phyloP scores from a whole-genome alignment of 2,888 invertebrate species.

The Drosophila anceps region DNA sequence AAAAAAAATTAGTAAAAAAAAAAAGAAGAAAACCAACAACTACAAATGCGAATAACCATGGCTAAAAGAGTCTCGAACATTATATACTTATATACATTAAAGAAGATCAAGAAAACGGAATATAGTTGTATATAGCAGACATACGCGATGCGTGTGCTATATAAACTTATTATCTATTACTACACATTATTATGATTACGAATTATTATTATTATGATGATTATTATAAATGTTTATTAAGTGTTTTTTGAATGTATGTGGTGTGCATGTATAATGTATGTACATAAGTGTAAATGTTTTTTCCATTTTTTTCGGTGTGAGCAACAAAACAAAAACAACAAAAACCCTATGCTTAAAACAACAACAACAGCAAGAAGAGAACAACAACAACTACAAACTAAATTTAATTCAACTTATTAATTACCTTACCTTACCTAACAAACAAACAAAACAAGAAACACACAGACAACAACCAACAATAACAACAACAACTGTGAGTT shows the following conservation, averaged over 20 bases:
- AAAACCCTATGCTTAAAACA: conserved; percentile 65
- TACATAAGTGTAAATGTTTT: conserved; percentile 80
- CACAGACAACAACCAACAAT: conserved; percentile 26
- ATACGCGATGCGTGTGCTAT: conserved; percentile 68
- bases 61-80: conserved; percentile 79
- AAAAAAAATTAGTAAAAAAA: conserved; percentile 40
- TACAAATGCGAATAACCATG: conserved; percentile 64
- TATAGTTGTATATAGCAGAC: conserved; percentile 38
- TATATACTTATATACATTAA: conserved; percentile 50
- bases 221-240: conserved; percentile 72
- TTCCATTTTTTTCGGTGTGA: conserved; percentile 68
- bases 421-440: conserved; percentile 49
- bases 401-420: conserved; percentile 76
- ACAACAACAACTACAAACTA: conserved; percentile 54
- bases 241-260: conserved; percentile 73
- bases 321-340: conserved; percentile 32
- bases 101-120: conserved; percentile 26
- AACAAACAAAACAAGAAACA: conserved; percentile 21
- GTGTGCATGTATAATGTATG: conserved; percentile 67
- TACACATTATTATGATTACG: conserved; percentile 67
- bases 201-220: conserved; percentile 49
- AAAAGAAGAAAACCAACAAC: conserved; percentile 40
- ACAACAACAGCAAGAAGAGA: conserved; percentile 33
- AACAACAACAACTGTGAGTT: conserved; percentile 63
- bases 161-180: conserved; percentile 72